Conservation (phyloP, 64 coral and sea anemone genomes). For the Acropora yongei region DNA sequence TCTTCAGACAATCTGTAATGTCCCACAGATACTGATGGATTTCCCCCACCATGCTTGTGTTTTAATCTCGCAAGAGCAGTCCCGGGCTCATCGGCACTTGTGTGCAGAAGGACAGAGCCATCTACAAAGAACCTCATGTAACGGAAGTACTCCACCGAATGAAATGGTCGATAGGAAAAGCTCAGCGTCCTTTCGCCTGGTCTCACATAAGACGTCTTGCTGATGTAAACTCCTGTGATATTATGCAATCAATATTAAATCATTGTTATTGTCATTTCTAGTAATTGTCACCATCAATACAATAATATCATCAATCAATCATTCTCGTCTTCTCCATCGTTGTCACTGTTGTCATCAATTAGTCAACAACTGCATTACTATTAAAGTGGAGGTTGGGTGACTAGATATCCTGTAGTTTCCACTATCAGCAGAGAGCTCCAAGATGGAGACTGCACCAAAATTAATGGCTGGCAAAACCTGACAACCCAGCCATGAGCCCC, state of each 20-base stretch:
- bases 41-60: slow-evolving; percentile 48
- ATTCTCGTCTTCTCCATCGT: too few relatives aligned
- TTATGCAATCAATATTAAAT: background rate
- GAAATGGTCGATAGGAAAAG: slow-evolving; percentile 71
- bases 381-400: too few relatives aligned
- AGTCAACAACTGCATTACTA: too few relatives aligned
- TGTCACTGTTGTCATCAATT: too few relatives aligned
- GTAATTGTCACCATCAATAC: too few relatives aligned
- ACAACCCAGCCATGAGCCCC: too few relatives aligned
- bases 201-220: slow-evolving; percentile 82
- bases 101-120: slow-evolving; percentile 63
- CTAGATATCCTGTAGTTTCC: too few relatives aligned
- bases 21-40: slow-evolving; percentile 59
- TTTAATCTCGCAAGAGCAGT: slow-evolving; percentile 70
- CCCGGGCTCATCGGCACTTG: slow-evolving; percentile 74
- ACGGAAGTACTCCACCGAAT: slow-evolving; percentile 91
- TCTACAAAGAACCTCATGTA: slow-evolving; percentile 94
- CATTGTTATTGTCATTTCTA: too few relatives aligned
- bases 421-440: too few relatives aligned
- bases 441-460: too few relatives aligned
- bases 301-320: too few relatives aligned
- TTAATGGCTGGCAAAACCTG: too few relatives aligned
- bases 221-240: slow-evolving; percentile 87
- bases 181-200: slow-evolving; percentile 74
- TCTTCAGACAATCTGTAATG: slow-evolving; percentile 76